Conservation (phyloP, 2,113 vertebrate species). For the Calyptomena viridis region DNA sequence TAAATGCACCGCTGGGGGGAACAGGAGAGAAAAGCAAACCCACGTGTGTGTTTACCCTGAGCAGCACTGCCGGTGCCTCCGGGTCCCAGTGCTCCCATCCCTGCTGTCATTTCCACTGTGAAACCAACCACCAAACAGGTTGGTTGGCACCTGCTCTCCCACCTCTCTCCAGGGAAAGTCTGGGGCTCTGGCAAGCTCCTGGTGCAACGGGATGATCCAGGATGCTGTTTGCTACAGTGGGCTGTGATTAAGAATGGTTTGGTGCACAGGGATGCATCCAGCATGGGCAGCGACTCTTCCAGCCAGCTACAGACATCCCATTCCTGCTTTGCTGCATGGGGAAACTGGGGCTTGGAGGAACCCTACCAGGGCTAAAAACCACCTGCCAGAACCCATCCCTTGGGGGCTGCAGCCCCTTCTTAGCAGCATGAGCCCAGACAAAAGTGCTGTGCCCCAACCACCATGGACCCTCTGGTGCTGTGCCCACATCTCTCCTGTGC, state of each 20-base stretch:
- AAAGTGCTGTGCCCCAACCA: fast-evolving
- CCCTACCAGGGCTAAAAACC: background rate
- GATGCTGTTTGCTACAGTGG: background rate
- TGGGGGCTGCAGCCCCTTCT: background rate
- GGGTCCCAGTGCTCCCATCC: background rate
- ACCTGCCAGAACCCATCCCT: fast-evolving
- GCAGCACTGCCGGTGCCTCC: background rate
- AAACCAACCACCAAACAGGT: background rate
- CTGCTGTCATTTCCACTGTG: fast-evolving
- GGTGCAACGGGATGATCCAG: background rate
- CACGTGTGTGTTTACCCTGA: fast-evolving
- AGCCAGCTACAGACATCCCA: background rate
- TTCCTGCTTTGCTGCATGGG: background rate
- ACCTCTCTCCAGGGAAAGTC: background rate
- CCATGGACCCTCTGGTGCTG: background rate
- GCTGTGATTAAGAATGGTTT: fast-evolving
- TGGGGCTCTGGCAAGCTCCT: background rate
- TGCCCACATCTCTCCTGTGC: background rate
- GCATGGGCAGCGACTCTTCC: fast-evolving
- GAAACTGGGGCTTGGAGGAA: background rate
- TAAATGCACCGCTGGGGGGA: fast-evolving
- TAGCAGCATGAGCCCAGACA: fast-evolving
- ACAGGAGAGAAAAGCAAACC: background rate
- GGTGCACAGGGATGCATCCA: fast-evolving
- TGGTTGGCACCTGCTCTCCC: background rate